Percentiles rank a stretch among this genome's conserved stretches.
Conservation (phyloP, 2,888 invertebrate species). For the Pegoplata infirma region DNA sequence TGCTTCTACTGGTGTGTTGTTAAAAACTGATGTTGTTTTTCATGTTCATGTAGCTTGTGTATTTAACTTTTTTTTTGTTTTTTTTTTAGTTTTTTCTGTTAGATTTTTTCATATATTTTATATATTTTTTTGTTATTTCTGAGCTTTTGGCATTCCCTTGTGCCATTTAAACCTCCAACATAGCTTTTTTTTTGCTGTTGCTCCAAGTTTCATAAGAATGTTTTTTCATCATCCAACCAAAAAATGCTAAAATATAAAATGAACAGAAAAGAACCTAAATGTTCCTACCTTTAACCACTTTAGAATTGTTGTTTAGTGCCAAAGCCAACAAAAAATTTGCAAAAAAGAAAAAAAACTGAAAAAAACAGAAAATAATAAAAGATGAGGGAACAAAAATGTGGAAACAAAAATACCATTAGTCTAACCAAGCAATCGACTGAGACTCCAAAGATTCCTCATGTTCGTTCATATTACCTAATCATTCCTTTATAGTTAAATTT, state of each 20-base stretch:
- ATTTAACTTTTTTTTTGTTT: conserved; percentile 25
- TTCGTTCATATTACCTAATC: conserved; percentile 29
- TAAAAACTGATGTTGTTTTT: conserved; percentile 49
- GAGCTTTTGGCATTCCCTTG: conserved; percentile 73
- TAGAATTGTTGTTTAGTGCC: neutral
- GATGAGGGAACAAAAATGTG: neutral
- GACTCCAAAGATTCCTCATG: conserved; percentile 13
- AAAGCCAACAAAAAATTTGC: too few relatives aligned
- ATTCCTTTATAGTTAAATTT: conserved; percentile 9
- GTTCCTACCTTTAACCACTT: conserved; percentile 29
- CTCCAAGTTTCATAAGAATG: conserved; percentile 47
- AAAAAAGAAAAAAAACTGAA: too few relatives aligned
- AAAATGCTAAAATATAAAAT: neutral
- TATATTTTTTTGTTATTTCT: conserved; percentile 52
- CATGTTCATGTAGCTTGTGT: conserved; percentile 53
- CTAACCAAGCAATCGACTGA: neutral
- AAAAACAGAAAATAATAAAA: neutral
- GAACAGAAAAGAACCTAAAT: conserved; percentile 15
- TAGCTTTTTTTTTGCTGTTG: conserved; percentile 20
- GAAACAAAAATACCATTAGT: conserved; percentile 27
- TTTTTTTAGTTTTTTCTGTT: conserved; percentile 18
- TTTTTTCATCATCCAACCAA: conserved; percentile 51
- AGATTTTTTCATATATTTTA: conserved; percentile 22
- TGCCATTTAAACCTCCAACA: conserved; percentile 65
- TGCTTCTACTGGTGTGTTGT: conserved; percentile 12